These are phyloP conservation scores for Urophycis tenuis DNA, from an alignment of 2,797 vertebrate genomes.

Conservation along the genomic window DNA sequence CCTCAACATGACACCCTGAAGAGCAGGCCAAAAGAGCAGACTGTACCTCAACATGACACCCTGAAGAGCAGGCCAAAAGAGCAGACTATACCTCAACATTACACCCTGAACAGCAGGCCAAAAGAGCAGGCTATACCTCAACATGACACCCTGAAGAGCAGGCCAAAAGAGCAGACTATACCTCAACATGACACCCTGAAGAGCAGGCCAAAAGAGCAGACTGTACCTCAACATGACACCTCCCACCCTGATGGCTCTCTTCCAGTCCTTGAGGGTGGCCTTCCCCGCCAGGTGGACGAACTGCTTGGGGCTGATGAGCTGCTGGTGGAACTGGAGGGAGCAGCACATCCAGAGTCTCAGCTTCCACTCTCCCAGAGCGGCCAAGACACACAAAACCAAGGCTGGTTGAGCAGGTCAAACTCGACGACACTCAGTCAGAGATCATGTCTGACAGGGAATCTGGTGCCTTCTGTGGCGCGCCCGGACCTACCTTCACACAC, in stretches of 20 bases:
- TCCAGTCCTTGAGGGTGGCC: slow-evolving; percentile 93
- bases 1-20: too few species aligned
- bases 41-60: slow-evolving; percentile 78
- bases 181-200: slow-evolving; percentile 82
- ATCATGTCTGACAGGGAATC: too few species aligned
- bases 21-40: too few species aligned
- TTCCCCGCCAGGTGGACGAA: slow-evolving; percentile 92
- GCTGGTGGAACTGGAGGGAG: slow-evolving; percentile 81
- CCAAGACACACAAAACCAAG: not conserved
- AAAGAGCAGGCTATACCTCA: not conserved
- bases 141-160: not conserved
- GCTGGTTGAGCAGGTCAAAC: not conserved
- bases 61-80: slow-evolving; percentile 48
- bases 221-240: slow-evolving; percentile 79
- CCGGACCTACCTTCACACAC: slow-evolving; percentile 82
- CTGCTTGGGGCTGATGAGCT: slow-evolving; percentile 92
- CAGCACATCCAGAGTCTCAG: slow-evolving; percentile 11
- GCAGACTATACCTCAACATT: too few species aligned
- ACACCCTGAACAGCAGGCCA: not conserved
- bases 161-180: slow-evolving; percentile 45
- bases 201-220: not conserved
- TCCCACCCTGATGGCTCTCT: slow-evolving; percentile 87
- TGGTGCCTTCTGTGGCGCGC: not conserved
- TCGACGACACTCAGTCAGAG: not conserved
- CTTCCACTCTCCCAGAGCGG: not conserved